Evolutionary conservation across 2,888 invertebrate genomes (phyloP).

Genomic region (Hymenopus coronatus): DNA sequence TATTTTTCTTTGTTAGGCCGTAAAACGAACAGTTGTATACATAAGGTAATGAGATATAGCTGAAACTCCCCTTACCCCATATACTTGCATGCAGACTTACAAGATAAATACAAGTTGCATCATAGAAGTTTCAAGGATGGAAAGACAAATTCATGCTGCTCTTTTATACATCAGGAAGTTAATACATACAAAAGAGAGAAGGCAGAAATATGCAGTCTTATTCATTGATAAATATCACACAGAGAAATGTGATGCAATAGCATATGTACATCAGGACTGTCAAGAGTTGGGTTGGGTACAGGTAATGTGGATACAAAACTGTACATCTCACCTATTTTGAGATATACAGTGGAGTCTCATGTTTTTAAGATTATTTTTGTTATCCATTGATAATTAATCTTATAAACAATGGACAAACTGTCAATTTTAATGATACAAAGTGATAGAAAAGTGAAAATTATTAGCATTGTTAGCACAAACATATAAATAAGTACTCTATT

Average conservation of each 20-base stretch:
- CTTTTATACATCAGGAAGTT: slow-evolving; percentile 12
- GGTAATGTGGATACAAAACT: not conserved
- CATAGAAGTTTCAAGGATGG: not conserved
- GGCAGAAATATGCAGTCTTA: slow-evolving; percentile 33
- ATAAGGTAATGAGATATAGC: not conserved
- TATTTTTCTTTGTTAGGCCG: slow-evolving; percentile 5
- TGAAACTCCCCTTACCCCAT: not conserved
- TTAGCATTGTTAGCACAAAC: too few species aligned
- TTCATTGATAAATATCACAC: slow-evolving; percentile 30
- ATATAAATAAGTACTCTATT: too few species aligned
- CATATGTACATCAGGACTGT: not conserved
- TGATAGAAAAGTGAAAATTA: too few species aligned
- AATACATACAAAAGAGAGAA: slow-evolving; percentile 27
- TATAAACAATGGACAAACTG: not conserved
- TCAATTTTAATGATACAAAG: too few species aligned
- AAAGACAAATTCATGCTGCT: slow-evolving; percentile 14
- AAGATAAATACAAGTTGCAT: not conserved
- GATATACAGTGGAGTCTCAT: not conserved
- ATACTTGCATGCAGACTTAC: slow-evolving; percentile 1
- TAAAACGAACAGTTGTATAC: not conserved
- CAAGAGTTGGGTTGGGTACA: not conserved
- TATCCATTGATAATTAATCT: not conserved
- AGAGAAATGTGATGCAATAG: slow-evolving; percentile 16
- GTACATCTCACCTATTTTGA: not conserved
- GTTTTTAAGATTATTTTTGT: not conserved